Evolutionary conservation across 1,140 invertebrate genomes (phyloP), one percentile per base, ranked within the genome.

Genomic region (Fopius arisanus): DNA sequence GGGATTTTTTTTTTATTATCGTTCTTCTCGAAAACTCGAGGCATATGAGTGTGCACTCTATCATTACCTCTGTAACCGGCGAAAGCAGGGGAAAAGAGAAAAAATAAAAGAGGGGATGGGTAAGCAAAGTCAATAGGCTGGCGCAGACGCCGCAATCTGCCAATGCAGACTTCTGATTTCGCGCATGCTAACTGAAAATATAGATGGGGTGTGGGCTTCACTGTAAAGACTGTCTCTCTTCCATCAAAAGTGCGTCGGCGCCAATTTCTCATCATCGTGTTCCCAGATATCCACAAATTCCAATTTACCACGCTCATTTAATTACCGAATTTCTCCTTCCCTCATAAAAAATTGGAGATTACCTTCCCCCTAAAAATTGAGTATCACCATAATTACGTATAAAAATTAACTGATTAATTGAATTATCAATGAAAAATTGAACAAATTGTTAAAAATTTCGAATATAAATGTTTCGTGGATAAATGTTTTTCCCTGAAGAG

Each of bases 61-160:
- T 59, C 54, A 59, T 59, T 59, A 3, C 19, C 54, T 28, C 19
- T 59, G 19, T 26, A 59, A 2, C 63, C 33, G 29, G 40, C 23
- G 16, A 68, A 28, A n/a, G n/a, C 26, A n/a, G n/a, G 5, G 16
- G 9, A 33, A 65, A 65, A 65, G 3, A 29, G 28, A 14, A 10
- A 43, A 29, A 28, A 31, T 0, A 63, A 65, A 66, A 29, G 29
- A 29, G 68, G 73, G 26, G 41, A 59, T 41, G 70, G 74, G 41
- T 62, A 40, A 72, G 78, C 75, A 86, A 86, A 87, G 86, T 87
- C 86, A 86, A 87, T 87, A 87, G 84, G 78, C 75, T 54, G 74
- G 79, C 85, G 86, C 86, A 84, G 79, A 82, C 82, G 79, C 84
- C 33, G 37, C 59, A 28, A 69, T 65, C 75, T 73, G 74, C 82